Base-by-base conservation (phyloP, 2,888 invertebrate species). In the Gibbula magus region DNA sequence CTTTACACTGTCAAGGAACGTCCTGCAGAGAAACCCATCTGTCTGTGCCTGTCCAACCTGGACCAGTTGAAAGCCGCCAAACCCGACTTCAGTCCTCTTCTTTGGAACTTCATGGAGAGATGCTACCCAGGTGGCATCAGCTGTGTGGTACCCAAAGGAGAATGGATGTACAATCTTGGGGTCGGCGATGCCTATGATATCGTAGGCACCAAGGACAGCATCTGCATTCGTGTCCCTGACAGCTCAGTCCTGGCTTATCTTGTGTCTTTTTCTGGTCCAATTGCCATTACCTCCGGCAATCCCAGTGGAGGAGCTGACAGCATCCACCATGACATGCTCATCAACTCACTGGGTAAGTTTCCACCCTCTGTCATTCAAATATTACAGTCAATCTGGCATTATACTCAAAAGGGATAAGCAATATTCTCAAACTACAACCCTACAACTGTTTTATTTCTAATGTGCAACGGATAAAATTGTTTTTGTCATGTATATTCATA, bases 21-120 rank as follows among this genome's bases (percentile, higher is more conserved):
- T 39, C 88, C 88, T 13, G 80, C 86, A n/a, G 87, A 87, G 80
- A 88, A 88, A 77, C 88, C 88, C 18, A 88, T 88, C 61, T 88
- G 88, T 56, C 78, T 88, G 18, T 88, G 88, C 78, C 83, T 88
- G 66, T 86, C 87, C 25, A 82, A 84, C 25, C 83, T 88, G n/a
- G 85, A 87, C 39, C 88, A 88, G 78, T 82, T 88, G 35, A 82
- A 67, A 10, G 83, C 61, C 3, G 86, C 86, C 16, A 82, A 84
- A 35, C 87, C 88, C 5, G 81, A 82, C n/a, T 86, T 87, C 75
- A 86, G 85, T 78, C 76, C 76, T 20, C 81, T 88, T n/a, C 81
- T 88, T 32, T 87, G 86, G 87, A 83, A 82, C 45, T 88, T 87
- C 79, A 86, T 88, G 86, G 82, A 84, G 51, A 66, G 81, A 4